Evolutionary conservation across 1,140 invertebrate genomes (phyloP).

Genomic region (Zaprionus capensis): DNA sequence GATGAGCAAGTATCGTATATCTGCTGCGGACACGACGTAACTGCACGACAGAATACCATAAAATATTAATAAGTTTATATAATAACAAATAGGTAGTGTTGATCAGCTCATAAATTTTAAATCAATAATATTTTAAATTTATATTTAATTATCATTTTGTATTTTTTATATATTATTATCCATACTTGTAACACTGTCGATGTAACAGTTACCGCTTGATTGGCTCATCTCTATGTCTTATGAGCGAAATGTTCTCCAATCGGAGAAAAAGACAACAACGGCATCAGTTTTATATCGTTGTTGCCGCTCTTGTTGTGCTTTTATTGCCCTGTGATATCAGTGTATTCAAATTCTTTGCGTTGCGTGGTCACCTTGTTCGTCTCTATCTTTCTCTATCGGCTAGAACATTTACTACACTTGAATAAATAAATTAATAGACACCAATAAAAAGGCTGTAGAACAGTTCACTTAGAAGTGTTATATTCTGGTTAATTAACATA

Average conservation of each 20-base stretch:
- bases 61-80: background rate
- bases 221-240: slow-evolving; percentile 30
- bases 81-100: background rate
- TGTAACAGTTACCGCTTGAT: background rate
- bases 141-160: background rate
- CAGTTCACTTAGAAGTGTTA: slow-evolving; percentile 3
- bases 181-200: background rate
- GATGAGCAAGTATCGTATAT: slow-evolving; percentile 12
- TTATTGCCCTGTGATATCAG: slow-evolving; percentile 31
- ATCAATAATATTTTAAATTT: no score
- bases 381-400: background rate
- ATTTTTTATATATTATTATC: no score
- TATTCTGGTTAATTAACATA: slow-evolving; percentile 19
- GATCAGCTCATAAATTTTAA: background rate
- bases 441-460: slow-evolving; percentile 17
- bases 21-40: background rate
- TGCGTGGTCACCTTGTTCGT: slow-evolving; percentile 24
- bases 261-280: slow-evolving; percentile 25
- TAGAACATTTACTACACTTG: background rate
- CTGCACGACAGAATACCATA: background rate
- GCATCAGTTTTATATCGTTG: slow-evolving; percentile 63
- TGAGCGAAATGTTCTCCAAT: slow-evolving; percentile 34
- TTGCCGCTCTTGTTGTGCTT: slow-evolving; percentile 51
- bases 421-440: slow-evolving; percentile 3
- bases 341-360: slow-evolving; percentile 51